These are phyloP conservation scores for Megathymus violae DNA, from an alignment of 1,140 invertebrate genomes.

Conservation along the genomic window DNA sequence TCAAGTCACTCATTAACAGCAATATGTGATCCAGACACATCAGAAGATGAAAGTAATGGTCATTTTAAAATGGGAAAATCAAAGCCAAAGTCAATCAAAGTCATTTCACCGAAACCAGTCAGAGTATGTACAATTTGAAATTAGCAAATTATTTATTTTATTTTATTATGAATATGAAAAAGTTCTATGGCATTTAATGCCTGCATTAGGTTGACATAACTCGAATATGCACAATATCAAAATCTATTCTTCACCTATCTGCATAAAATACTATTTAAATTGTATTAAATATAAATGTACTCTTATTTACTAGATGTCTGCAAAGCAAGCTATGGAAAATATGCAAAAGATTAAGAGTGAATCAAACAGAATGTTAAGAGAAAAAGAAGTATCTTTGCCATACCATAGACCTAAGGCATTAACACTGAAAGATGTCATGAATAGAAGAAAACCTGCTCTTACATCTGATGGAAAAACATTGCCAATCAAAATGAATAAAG, in stretches of 20 bases:
- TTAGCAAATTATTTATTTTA: conserved; percentile 3
- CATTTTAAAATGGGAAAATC: conserved; percentile 39
- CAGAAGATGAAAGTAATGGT: conserved; percentile 59
- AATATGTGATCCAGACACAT: conserved; percentile 73
- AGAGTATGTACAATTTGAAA: conserved; percentile 45
- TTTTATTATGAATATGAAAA: no score
- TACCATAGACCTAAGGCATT: conserved; percentile 91
- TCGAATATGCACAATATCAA: no score
- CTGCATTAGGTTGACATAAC: no score
- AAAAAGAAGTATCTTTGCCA: conserved; percentile 88
- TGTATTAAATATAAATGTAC: no score
- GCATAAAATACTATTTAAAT: no score
- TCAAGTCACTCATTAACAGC: conserved; percentile 43
- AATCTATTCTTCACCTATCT: no score
- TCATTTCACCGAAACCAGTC: conserved; percentile 59
- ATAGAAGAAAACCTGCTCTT: conserved; percentile 62
- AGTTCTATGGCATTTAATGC: no score
- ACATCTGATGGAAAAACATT: conserved; percentile 69
- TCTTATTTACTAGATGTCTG: conserved; percentile 75
- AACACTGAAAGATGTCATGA: conserved; percentile 88
- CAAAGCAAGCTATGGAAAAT: conserved; percentile 84
- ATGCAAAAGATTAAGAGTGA: conserved; percentile 85
- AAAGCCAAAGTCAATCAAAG: conserved; percentile 43
- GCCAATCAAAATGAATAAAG: conserved; percentile 83
- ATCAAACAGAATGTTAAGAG: conserved; percentile 88